phyloP scores from a whole-genome alignment of 2,113 vertebrate genomes.

The Microcebus lehilahytsara region DNA sequence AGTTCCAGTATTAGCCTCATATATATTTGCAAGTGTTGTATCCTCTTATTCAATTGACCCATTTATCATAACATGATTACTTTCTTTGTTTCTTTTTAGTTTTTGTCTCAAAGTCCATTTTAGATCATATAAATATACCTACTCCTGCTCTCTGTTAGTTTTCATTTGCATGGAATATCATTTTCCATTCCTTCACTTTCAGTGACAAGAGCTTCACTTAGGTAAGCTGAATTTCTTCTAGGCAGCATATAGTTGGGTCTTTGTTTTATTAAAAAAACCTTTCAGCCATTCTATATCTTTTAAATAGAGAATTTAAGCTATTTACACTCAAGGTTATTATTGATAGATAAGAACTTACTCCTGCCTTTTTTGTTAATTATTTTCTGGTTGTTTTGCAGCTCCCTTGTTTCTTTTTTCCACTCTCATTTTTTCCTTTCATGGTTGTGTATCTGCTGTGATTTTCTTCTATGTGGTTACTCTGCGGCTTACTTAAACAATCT shows the following conservation, averaged over 20 bases:
- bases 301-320: not conserved
- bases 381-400: not conserved
- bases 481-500: not conserved
- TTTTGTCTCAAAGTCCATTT: not conserved
- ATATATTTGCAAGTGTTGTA: not conserved
- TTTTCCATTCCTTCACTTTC: not conserved
- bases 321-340: not conserved
- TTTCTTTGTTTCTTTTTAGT: not conserved
- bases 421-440: not conserved
- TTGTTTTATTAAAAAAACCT: too few relatives aligned
- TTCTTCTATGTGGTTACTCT: not conserved
- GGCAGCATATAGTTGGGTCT: not conserved
- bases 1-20: too few relatives aligned
- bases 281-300: not conserved
- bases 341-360: not conserved
- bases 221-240: not conserved
- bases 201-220: not conserved
- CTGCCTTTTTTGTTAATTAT: not conserved
- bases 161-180: not conserved
- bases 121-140: too few relatives aligned
- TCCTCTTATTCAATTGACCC: not conserved
- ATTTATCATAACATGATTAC: not conserved
- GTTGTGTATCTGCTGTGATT: not conserved
- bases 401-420: not conserved
- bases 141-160: not conserved